Evolutionary conservation across 2,113 vertebrate genomes (phyloP), one percentile per base, ranked within the genome.

Genomic region (Pelecanus crispus): DNA sequence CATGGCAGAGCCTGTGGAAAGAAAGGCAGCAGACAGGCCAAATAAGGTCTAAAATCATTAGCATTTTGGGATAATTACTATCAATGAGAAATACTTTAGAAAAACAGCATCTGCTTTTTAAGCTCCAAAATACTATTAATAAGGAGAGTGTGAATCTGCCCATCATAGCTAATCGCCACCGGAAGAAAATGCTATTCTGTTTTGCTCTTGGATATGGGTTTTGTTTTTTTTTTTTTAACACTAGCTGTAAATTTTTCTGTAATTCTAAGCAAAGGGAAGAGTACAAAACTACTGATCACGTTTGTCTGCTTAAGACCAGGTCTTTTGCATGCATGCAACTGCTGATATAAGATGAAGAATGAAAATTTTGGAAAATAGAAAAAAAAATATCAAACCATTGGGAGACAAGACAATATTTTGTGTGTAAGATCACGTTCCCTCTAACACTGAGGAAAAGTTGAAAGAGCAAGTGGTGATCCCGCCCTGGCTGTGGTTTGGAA

Each of bases 231-330:
- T 38, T 53, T 32, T 34, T 72, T 16, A 55, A 47, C 42, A 17
- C 8, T 31, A 87, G 56, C 73, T 92, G 49, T 80, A 31, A 68
- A n/a, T 80, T 44, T 47, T 61, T 66, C 81, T 84, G 62, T 78
- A 56, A 52, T 31, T 92, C n/a, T 34, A 38, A 90, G 90, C 36
- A 74, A 90, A 96, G 92, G 91, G 83, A 83, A 74, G 62, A 71
- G 40, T 20, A 29, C 1, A 5, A 9, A 92, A 36, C n/a, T 47
- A 13, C 62, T 49, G 63, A 17, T 42, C 19, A 6, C 22, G 5
- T 11, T 52, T 59, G 49, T 4, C 58, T 0, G 1, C 32, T 26
- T 28, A 13, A 11, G 49, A 63, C 11, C 44, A 47, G 45, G 13
- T 8, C 44, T 62, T 26, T 53, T 59, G 56, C 50, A 26, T 2